Percentiles rank a stretch among this genome's conserved stretches.
Evolutionary conservation across 2,888 invertebrate genomes (phyloP).

Genomic region (Tholera decimalis): DNA sequence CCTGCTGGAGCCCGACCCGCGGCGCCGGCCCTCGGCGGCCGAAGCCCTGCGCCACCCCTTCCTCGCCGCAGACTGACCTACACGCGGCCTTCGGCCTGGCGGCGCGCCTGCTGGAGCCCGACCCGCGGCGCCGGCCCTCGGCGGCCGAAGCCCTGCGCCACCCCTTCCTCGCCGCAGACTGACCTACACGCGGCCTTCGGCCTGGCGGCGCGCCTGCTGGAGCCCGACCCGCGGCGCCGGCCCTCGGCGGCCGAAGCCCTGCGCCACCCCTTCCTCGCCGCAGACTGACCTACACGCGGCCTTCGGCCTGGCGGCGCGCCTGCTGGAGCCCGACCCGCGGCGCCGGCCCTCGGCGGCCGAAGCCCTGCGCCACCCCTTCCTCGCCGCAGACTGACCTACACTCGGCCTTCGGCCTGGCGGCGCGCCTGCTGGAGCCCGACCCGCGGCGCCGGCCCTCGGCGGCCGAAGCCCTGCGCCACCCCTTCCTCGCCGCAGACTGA

Average conservation of each 20-base stretch:
- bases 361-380: constrained; percentile 95
- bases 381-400: constrained; percentile 73
- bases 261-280: constrained; percentile 93
- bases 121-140: constrained; percentile 94
- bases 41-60: constrained; percentile 95
- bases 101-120: constrained; percentile 93
- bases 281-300: constrained; percentile 11
- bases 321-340: constrained; percentile 94
- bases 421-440: constrained; percentile 93
- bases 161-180: constrained; percentile 92
- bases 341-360: constrained; percentile 93
- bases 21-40: constrained; percentile 94
- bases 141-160: constrained; percentile 95
- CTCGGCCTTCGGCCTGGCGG: constrained; percentile 65
- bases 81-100: background rate
- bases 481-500: constrained; percentile 92
- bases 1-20: constrained; percentile 94
- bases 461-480: constrained; percentile 94
- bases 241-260: constrained; percentile 94
- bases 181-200: background rate
- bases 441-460: constrained; percentile 95
- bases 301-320: constrained; percentile 91
- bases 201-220: constrained; percentile 94
- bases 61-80: constrained; percentile 79
- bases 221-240: constrained; percentile 94